These are phyloP conservation scores for Pteruthius melanotis DNA, from an alignment of 2,113 vertebrate genomes.

Conservation along the genomic window DNA sequence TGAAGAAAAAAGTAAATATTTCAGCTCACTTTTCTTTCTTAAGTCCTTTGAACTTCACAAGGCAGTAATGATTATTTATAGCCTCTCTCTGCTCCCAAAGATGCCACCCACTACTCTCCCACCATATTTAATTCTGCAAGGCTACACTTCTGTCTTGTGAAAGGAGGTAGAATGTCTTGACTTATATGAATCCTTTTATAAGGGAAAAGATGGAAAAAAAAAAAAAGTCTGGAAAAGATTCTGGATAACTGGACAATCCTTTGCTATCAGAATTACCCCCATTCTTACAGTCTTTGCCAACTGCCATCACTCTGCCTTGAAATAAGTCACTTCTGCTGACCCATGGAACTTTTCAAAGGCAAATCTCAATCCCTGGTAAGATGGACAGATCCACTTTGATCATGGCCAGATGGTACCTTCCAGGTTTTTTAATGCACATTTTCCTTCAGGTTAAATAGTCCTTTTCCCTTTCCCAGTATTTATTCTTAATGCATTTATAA, in stretches of 20 bases:
- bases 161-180: background rate
- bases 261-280: background rate
- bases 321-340: background rate
- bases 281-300: background rate
- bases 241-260: background rate
- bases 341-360: background rate
- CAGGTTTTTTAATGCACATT: background rate
- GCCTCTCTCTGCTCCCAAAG: background rate
- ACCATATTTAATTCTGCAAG: background rate
- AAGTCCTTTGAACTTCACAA: background rate
- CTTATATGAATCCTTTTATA: background rate
- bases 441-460: background rate
- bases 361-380: background rate
- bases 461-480: background rate
- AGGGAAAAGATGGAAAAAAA: background rate
- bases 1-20: background rate
- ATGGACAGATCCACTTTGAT: background rate
- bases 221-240: background rate
- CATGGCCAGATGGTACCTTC: background rate
- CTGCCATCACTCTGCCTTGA: background rate
- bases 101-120: background rate
- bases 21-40: background rate
- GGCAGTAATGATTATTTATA: background rate
- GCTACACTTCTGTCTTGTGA: background rate
- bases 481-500: conserved; percentile 11